These are phyloP conservation scores for Hylaea fasciaria DNA, from an alignment of 2,888 invertebrate species.

Conservation along the genomic window DNA sequence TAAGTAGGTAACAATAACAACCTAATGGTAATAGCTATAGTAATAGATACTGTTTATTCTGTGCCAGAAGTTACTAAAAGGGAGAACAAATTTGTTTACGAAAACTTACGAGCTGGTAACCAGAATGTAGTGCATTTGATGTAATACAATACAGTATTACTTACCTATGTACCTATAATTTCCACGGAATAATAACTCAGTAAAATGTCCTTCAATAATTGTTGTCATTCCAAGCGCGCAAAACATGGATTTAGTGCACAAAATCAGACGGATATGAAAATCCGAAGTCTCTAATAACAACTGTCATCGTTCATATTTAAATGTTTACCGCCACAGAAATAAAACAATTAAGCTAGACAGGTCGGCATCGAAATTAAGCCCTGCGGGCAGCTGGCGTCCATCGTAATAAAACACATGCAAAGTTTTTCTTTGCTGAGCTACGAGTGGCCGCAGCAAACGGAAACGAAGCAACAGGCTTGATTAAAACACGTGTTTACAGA, in stretches of 20 bases:
- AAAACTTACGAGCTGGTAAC: too few relatives aligned
- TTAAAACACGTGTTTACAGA: constrained; percentile 84
- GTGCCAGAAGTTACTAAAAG: too few relatives aligned
- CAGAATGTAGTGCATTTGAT: too few relatives aligned
- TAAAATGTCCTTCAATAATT: too few relatives aligned
- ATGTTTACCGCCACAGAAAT: constrained; percentile 61
- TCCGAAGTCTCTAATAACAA: constrained; percentile 3
- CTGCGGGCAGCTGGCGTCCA: constrained; percentile 73
- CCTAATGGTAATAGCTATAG: too few relatives aligned
- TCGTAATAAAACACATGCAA: constrained; percentile 85
- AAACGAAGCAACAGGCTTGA: constrained; percentile 83
- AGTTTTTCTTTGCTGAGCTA: constrained; percentile 82
- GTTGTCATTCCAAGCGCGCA: neutral
- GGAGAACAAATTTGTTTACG: too few relatives aligned
- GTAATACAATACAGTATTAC: too few relatives aligned
- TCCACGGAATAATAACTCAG: too few relatives aligned
- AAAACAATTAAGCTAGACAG: constrained; percentile 75
- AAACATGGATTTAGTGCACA: too few relatives aligned
- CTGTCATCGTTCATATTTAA: constrained; percentile 37
- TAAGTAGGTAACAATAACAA: too few relatives aligned
- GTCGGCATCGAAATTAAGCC: constrained; percentile 80
- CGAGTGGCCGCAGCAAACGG: constrained; percentile 77
- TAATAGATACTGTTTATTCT: too few relatives aligned
- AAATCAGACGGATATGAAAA: constrained; percentile 1
- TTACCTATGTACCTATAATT: too few relatives aligned